Evolutionary conservation across 1,140 invertebrate species (phyloP), one percentile per base, ranked within the genome.

Genomic region (Daktulosphaira vitifoliae): DNA sequence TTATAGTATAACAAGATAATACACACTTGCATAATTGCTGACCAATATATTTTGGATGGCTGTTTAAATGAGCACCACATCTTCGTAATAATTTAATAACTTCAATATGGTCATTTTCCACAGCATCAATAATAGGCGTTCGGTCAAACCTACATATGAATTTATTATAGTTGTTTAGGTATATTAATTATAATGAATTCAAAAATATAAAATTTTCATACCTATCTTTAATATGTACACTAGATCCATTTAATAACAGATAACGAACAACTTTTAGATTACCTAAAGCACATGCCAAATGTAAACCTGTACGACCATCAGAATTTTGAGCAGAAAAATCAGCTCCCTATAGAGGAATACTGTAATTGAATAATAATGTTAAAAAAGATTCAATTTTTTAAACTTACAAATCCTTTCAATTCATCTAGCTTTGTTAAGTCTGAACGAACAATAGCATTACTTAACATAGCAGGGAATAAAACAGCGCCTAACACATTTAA

Each of bases 201-300:
- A 39, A 18, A 44, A 9, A 7, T 22, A n/a, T n/a, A 39, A 15
- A 38, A 9, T 42, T 11, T 20, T 23, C 66, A 70, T 73, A 78
- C 73, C 78, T 78, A 70, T 89, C 88, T 71, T 83, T 83, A 37
- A 82, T 76, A 69, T 94, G 90, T n/a, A 95, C 88, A 54, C 83
- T 88, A 0, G 88, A 89, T 1, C 92, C 92, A 69, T 89, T 82
- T 44, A 81, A 78, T 18, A 96, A 74, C 8, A 96, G 76, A 76
- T 83, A 85, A 67, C 84, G 80, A 0, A 93, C 86, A 0, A 89
- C 77, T 1, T 79, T 69, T 0, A 81, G 49, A 68, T 88, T 81
- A 0, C 89, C 90, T 69, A 86, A 78, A 42, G 81, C 77, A 38
- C 86, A 84, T 8, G 90, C 90, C 42, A 92, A 78, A 70, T 95